phyloP scores from a whole-genome alignment of 2,888 invertebrate genomes.

The Hermodice carunculata region DNA sequence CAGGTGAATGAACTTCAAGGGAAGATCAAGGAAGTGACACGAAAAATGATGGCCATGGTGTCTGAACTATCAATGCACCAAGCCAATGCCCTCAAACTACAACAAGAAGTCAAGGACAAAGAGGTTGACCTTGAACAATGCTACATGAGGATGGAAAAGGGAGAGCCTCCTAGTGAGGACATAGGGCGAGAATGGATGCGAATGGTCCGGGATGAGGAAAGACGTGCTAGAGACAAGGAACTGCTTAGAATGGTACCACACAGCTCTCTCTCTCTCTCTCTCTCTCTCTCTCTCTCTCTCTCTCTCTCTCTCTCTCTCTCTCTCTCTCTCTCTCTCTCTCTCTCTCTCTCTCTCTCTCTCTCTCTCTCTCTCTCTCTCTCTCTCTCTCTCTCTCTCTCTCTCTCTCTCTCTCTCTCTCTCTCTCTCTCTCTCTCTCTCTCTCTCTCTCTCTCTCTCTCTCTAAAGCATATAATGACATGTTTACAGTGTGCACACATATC shows the following conservation, averaged over 20 bases:
- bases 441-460: too few relatives aligned
- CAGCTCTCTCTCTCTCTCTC: background rate
- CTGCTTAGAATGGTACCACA: constrained; percentile 55
- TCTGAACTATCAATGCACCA: constrained; percentile 70
- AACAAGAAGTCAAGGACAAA: constrained; percentile 50
- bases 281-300: too few relatives aligned
- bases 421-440: too few relatives aligned
- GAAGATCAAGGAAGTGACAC: constrained; percentile 64
- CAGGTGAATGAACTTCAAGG: constrained; percentile 66
- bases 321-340: too few relatives aligned
- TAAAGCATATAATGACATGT: too few relatives aligned
- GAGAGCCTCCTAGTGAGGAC: constrained; percentile 65
- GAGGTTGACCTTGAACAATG: constrained; percentile 63
- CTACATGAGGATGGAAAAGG: constrained; percentile 68
- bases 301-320: too few relatives aligned
- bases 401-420: too few relatives aligned
- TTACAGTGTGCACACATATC: too few relatives aligned
- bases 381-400: too few relatives aligned
- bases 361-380: too few relatives aligned
- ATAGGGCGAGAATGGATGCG: constrained; percentile 65
- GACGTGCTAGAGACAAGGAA: constrained; percentile 51
- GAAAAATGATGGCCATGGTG: constrained; percentile 69
- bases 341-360: too few relatives aligned
- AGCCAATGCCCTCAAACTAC: constrained; percentile 41
- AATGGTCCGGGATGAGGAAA: constrained; percentile 51